Conservation (phyloP, 30 jellyfish, hydroid and myxozoan species). For the Pseudorhiza aurosa region DNA sequence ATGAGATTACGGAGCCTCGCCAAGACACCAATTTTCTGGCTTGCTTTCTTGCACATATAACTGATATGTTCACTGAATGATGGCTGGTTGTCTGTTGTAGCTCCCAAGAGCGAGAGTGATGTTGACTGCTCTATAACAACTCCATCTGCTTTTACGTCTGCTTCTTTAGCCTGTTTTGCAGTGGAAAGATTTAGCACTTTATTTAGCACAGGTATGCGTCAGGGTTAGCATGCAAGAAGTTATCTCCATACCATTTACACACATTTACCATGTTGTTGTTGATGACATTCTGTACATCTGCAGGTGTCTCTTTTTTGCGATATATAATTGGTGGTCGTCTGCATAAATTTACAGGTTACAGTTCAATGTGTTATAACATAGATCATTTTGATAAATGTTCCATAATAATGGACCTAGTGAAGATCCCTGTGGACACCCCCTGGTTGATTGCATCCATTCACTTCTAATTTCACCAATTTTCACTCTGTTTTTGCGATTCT, state of each 20-base stretch:
- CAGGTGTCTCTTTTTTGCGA: constrained; percentile 54
- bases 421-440: constrained; percentile 42
- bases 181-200: no score
- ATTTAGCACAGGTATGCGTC: no score
- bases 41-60: constrained; percentile 40
- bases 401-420: constrained; percentile 35
- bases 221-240: constrained; percentile 21
- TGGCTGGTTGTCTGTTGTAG: constrained; percentile 37
- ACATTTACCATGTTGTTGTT: constrained; percentile 41
- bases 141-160: no score
- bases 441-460: constrained; percentile 16
- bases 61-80: constrained; percentile 43
- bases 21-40: constrained; percentile 48
- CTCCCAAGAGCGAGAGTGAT: constrained; percentile 22
- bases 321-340: constrained; percentile 55
- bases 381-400: constrained; percentile 59
- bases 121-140: constrained; percentile 19
- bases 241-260: constrained; percentile 26
- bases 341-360: constrained; percentile 49
- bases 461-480: constrained; percentile 11
- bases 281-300: constrained; percentile 41
- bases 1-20: constrained; percentile 25
- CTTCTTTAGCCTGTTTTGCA: no score
- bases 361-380: constrained; percentile 16
- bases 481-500: constrained; percentile 24